phyloP scores from a whole-genome alignment of 2,797 vertebrate genomes.

The Gephyroberyx darwinii region DNA sequence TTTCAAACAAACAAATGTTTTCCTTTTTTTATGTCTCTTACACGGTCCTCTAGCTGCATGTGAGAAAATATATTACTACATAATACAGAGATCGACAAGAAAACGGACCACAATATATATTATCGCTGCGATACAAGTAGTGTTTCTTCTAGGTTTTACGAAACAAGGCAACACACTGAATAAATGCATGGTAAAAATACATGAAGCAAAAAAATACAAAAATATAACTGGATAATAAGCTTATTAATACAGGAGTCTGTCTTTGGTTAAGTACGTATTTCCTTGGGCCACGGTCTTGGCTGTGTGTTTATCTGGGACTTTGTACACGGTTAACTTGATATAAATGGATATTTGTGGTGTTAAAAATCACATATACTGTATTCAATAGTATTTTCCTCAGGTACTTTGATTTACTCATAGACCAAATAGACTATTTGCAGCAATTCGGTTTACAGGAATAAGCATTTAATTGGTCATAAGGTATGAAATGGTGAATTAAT shows the following conservation, averaged over 20 bases:
- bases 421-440: no score
- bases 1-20: conserved; percentile 71
- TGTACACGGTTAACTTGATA: conserved; percentile 10
- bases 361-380: background rate
- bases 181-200: conserved; percentile 73
- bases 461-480: background rate
- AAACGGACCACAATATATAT: conserved; percentile 83
- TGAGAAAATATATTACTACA: conserved; percentile 89
- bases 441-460: background rate
- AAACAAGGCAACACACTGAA: conserved; percentile 62
- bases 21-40: conserved; percentile 69
- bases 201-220: conserved; percentile 73
- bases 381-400: background rate
- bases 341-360: background rate
- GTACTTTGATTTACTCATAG: no score
- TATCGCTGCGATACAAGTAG: conserved; percentile 78
- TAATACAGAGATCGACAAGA: conserved; percentile 76
- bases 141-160: conserved; percentile 68
- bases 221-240: conserved; percentile 78
- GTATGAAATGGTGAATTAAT: conserved; percentile 19
- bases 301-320: conserved; percentile 14
- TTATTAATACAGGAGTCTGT: conserved; percentile 77
- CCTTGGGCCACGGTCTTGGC: conserved; percentile 29
- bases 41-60: conserved; percentile 79
- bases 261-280: conserved; percentile 76